A percentile compares a stretch with the other conserved stretches of the same genome.
phyloP scores from a whole-genome alignment of 2,888 invertebrate species.

The Drosophila trichaetosa region DNA sequence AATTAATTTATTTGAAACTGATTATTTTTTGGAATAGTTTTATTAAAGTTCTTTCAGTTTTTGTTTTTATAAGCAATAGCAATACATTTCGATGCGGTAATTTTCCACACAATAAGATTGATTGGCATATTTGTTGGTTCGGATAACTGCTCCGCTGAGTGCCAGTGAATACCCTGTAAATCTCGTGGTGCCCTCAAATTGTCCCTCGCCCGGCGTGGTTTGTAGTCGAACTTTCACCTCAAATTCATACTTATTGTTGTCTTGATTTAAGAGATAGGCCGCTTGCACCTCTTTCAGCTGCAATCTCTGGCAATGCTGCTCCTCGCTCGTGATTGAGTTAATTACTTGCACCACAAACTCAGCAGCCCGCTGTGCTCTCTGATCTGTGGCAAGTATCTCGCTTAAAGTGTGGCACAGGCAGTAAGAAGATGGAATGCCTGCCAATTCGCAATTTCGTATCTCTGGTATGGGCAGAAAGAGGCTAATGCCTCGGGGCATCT shows the following conservation, averaged over 20 bases:
- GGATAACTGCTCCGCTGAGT: conserved; percentile 44
- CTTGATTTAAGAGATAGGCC: conserved; percentile 29
- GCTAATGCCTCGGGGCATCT: conserved; percentile 88
- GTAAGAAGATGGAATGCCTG: conserved; percentile 92
- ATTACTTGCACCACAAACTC: conserved; percentile 43
- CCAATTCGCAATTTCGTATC: conserved; percentile 89
- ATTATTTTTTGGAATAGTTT: background rate
- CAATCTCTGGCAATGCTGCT: conserved; percentile 26
- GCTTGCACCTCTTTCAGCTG: conserved; percentile 15
- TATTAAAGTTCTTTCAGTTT: background rate
- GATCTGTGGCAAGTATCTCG: conserved; percentile 15
- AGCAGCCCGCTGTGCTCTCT: conserved; percentile 36
- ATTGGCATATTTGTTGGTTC: conserved; percentile 40
- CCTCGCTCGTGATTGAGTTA: conserved; percentile 22
- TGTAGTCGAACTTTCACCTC: conserved; percentile 43
- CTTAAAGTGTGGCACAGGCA: conserved; percentile 90
- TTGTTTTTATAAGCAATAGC: conserved; percentile 36
- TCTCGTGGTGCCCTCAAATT: conserved; percentile 47
- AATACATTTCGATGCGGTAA: conserved; percentile 46
- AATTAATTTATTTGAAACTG: background rate
- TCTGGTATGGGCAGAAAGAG: conserved; percentile 90
- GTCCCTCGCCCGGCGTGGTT: conserved; percentile 48
- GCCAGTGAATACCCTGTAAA: conserved; percentile 5
- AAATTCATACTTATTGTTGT: background rate
- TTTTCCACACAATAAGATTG: conserved; percentile 54